Percentiles rank a stretch among this genome's conserved stretches.
Conservation (phyloP, 2,888 invertebrate genomes). For the Andrena dorsata region DNA sequence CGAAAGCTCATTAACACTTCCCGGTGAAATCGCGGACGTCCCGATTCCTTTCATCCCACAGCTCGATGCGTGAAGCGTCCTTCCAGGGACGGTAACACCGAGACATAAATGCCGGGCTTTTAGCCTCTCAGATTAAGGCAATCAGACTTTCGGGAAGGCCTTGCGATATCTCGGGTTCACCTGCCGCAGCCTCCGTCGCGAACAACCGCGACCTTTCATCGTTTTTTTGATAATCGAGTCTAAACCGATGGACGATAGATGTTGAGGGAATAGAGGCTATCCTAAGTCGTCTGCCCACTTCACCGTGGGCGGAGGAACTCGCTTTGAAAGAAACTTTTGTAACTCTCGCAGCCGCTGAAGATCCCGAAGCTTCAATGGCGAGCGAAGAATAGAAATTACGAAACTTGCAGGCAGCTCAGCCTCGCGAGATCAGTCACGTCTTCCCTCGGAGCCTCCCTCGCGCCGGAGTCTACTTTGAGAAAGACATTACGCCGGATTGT, state of each 20-base stretch:
- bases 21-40: conserved; percentile 61
- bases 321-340: conserved; percentile 29
- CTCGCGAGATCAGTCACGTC: conserved; percentile 4
- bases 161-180: conserved; percentile 14
- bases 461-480: background rate
- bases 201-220: conserved; percentile 57
- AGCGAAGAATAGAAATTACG: conserved; percentile 25
- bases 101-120: background rate
- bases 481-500: conserved; percentile 9
- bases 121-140: background rate
- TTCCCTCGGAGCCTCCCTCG: background rate
- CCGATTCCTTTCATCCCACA: too few species aligned
- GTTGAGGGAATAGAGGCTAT: conserved; percentile 11
- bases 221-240: conserved; percentile 10
- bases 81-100: background rate
- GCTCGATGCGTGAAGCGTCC: conserved; percentile 14
- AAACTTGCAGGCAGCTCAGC: conserved; percentile 5
- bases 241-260: conserved; percentile 25
- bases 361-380: background rate
- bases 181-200: background rate
- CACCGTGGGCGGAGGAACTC: conserved; percentile 15
- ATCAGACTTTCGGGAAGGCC: conserved; percentile 34
- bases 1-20: conserved; percentile 73
- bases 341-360: conserved; percentile 5
- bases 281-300: conserved; percentile 2